Base-by-base conservation (phyloP, 2,888 invertebrate species). In the Dryadula phaetusa region DNA sequence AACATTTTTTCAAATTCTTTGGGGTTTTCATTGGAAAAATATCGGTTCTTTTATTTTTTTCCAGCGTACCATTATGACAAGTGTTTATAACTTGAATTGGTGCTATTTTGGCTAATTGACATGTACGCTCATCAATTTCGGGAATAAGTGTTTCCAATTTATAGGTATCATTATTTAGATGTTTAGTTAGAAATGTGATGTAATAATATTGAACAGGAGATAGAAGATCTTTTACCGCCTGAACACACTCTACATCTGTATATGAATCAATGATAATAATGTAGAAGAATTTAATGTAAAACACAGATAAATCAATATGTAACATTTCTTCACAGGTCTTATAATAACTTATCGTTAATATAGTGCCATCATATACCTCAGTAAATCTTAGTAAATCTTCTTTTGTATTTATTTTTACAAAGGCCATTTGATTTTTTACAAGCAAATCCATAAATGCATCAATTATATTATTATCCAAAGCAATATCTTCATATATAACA, bases 1-100 rank as follows among this genome's bases (percentile, higher is more conserved):
- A 79, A 70, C 90, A 90, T 66, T 77, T 77, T 64, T 84, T 84
- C n/a, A 84, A 75, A 75, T 89, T 78, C 0, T 28, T 71, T 0
- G 75, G 76, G 40, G 73, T 75, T 76, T 84, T 85, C 1, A 69
- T 58, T 0, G 85, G 84, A 74, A 86, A 87, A 14, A 70, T 47
- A 10, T 64, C 18, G 2, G n/a, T 18, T 0, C 76, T 63, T 0
- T 66, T 61, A 0, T 69, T 66, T 1, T 65, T 72, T 28, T 69
- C n/a, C 22, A 84, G 44, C 6, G 28, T 60, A 0, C 82, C 83
- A 64, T 80, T 76, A 1, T 56, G 10, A 70, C 87, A 88, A 14
- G 63, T 67, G 66, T 82, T 86, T 22, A 86, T 77, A 47, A 67
- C 46, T 2, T 56, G 54, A 2, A 76, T 71, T 60, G 70, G 65